Evolutionary conservation across 2,113 vertebrate genomes (phyloP).

Genomic region (Ceratotherium simum): DNA sequence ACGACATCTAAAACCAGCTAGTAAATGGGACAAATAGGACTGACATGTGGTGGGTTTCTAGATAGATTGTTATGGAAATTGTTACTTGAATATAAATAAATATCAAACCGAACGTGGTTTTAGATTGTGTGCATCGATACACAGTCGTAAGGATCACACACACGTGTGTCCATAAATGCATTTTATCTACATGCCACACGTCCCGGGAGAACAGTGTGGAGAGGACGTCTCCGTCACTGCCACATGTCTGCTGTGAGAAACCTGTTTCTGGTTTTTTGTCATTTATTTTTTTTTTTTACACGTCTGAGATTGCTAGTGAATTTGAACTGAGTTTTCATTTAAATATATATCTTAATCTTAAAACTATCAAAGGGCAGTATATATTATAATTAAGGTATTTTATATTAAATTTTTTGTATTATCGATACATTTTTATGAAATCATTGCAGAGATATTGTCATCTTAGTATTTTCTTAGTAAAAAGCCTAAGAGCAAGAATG

Average conservation of each 20-base stretch:
- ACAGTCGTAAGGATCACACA: not conserved
- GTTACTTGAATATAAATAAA: constrained; percentile 23
- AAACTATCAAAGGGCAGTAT: constrained; percentile 56
- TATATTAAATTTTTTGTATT: constrained; percentile 22
- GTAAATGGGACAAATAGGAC: not conserved
- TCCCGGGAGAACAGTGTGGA: fast-evolving
- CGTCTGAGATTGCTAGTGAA: not conserved
- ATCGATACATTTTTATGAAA: not conserved
- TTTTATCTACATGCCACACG: fast-evolving
- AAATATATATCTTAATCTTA: constrained; percentile 37
- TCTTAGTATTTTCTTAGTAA: not conserved
- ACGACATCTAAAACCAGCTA: not conserved
- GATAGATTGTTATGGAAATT: not conserved
- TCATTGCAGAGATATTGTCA: not conserved
- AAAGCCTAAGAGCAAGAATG: not conserved
- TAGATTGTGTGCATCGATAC: fast-evolving
- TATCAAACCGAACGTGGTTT: not conserved
- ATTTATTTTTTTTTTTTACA: not conserved
- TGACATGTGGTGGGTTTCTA: constrained; percentile 33
- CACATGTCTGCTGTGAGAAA: not conserved
- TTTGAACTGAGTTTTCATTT: constrained; percentile 62
- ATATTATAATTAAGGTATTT: not conserved
- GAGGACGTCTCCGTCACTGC: not conserved
- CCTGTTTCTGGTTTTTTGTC: not conserved
- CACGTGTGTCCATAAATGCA: not conserved